phyloP scores from a whole-genome alignment of 1,140 invertebrate species.

The Lasioglossum baleicum region DNA sequence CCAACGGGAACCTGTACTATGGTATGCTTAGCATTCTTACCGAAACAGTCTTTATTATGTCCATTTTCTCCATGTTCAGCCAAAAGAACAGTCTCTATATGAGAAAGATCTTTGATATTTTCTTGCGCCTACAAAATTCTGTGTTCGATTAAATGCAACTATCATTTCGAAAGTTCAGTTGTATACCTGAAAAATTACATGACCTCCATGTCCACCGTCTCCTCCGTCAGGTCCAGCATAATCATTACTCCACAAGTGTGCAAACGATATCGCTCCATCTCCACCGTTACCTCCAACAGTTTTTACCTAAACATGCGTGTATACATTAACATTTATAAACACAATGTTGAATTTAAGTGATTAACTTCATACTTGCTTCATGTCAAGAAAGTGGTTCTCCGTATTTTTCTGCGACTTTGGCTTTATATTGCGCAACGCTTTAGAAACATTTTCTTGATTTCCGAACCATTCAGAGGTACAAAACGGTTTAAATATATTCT shows the following conservation, averaged over 20 bases:
- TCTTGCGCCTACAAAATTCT: constrained; percentile 79
- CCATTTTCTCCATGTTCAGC: constrained; percentile 89
- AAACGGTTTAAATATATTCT: constrained; percentile 36
- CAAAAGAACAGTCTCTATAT: constrained; percentile 82
- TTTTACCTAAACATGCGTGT: constrained; percentile 74
- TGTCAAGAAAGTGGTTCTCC: constrained; percentile 85
- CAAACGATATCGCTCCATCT: constrained; percentile 93
- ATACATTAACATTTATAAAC: constrained; percentile 9
- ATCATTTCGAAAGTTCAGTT: constrained; percentile 2
- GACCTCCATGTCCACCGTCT: constrained; percentile 98
- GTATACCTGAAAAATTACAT: constrained; percentile 92
- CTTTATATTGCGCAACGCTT: constrained; percentile 80
- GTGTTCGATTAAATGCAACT: constrained; percentile 1
- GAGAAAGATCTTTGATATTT: constrained; percentile 87
- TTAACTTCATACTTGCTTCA: constrained; percentile 78
- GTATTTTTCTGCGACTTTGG: constrained; percentile 76
- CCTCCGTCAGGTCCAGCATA: constrained; percentile 97
- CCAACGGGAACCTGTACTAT: constrained; percentile 92
- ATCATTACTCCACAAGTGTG: constrained; percentile 89
- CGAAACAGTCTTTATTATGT: constrained; percentile 88
- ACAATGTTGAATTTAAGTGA: background rate
- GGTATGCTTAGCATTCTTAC: constrained; percentile 91
- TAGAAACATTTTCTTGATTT: constrained; percentile 32
- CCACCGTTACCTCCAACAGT: constrained; percentile 93
- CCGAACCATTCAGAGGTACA: constrained; percentile 10